Percentiles rank a stretch among this genome's conserved stretches.
These are phyloP conservation scores for Ornithoptera priamus DNA, from an alignment of 2,888 invertebrate genomes.

Conservation along the genomic window DNA sequence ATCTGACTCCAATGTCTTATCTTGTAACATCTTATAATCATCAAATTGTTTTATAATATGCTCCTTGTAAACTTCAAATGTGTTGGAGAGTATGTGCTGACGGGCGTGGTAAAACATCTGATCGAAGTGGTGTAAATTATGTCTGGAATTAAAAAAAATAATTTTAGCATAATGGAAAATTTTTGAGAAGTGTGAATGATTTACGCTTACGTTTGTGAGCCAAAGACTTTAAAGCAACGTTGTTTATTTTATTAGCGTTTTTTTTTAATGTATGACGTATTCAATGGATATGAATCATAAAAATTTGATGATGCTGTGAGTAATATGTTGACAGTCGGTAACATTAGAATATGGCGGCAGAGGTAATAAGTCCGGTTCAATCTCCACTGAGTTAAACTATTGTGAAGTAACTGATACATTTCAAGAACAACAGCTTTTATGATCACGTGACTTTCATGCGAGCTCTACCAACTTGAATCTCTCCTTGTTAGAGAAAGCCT, in stretches of 20 bases:
- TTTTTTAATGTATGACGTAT: too few relatives aligned
- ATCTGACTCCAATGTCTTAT: conserved; percentile 3
- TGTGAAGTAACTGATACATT: not conserved
- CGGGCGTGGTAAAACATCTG: conserved; percentile 87
- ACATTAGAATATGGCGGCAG: too few relatives aligned
- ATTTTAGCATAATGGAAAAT: not conserved
- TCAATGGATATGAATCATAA: too few relatives aligned
- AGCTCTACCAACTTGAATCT: too few relatives aligned
- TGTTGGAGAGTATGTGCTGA: conserved; percentile 77
- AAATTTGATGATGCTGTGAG: too few relatives aligned
- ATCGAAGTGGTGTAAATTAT: conserved; percentile 91
- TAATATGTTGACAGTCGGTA: too few relatives aligned
- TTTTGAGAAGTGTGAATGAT: not conserved
- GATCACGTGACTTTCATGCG: not conserved
- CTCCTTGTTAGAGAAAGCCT: too few relatives aligned
- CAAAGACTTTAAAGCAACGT: too few relatives aligned
- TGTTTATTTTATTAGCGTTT: too few relatives aligned
- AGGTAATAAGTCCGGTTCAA: too few relatives aligned
- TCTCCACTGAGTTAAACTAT: too few relatives aligned
- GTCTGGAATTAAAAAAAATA: conserved; percentile 72
- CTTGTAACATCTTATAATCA: conserved; percentile 19
- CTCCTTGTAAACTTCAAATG: conserved; percentile 74
- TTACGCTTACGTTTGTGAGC: too few relatives aligned
- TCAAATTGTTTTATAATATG: conserved; percentile 76
- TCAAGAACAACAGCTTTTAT: not conserved